A percentile compares a stretch with the other conserved stretches of the same genome.
Conservation (phyloP, 1,140 invertebrate genomes). For the Neodiprion virginianus region DNA sequence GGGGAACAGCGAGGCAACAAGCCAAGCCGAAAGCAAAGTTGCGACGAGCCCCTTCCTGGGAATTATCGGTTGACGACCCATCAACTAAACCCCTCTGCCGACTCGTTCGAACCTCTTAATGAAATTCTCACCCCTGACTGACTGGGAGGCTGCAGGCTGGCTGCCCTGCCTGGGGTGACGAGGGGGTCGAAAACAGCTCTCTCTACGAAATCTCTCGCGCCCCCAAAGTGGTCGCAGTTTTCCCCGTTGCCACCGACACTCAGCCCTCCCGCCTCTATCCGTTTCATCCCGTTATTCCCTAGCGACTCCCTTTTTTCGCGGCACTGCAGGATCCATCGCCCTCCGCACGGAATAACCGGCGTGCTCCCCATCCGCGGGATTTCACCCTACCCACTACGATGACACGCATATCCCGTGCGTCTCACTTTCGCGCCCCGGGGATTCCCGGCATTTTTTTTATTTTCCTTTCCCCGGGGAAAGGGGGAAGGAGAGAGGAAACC, state of each 20-base stretch:
- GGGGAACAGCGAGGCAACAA: background rate
- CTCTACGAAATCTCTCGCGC: slow-evolving; percentile 58
- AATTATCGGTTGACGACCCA: slow-evolving; percentile 65
- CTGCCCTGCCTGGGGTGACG: slow-evolving; percentile 38
- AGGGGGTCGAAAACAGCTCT: slow-evolving; percentile 21
- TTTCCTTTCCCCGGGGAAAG: background rate
- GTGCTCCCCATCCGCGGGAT: too few species aligned
- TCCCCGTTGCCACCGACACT: slow-evolving; percentile 42
- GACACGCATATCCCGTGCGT: slow-evolving; percentile 49
- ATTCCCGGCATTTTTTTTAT: background rate
- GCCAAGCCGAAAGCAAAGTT: slow-evolving; percentile 5
- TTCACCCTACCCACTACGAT: slow-evolving; percentile 47
- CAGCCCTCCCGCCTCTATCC: slow-evolving; percentile 9
- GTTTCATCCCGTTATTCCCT: slow-evolving; percentile 5
- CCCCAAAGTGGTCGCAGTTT: slow-evolving; percentile 58
- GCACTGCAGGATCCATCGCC: slow-evolving; percentile 33
- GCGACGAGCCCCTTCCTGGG: slow-evolving; percentile 45
- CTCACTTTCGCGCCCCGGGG: slow-evolving; percentile 47
- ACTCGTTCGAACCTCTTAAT: slow-evolving; percentile 66
- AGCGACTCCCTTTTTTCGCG: slow-evolving; percentile 52
- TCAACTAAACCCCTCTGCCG: slow-evolving; percentile 61
- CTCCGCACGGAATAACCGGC: too few species aligned
- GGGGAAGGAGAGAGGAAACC: background rate
- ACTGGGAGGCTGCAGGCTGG: slow-evolving; percentile 48
- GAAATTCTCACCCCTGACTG: slow-evolving; percentile 65